Evolutionary conservation across 1,140 invertebrate species (phyloP).

Genomic region (Brachionus sp.): DNA sequence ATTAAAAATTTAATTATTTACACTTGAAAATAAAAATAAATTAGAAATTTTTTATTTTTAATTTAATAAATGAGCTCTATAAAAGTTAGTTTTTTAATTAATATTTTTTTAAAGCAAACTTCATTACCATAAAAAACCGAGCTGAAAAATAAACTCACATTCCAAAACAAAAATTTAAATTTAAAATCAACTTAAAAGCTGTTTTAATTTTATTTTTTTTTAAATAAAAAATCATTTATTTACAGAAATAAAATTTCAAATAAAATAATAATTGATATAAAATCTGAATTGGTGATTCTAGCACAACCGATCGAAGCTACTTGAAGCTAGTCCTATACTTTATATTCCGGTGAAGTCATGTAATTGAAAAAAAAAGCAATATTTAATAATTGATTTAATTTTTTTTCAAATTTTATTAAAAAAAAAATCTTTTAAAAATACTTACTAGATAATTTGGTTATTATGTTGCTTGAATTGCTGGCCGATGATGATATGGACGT

Average conservation of each 20-base stretch:
- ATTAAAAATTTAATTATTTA: too few species aligned
- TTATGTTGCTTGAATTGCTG: not conserved
- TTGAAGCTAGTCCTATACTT: slow-evolving; percentile 43
- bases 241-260: not conserved
- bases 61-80: not conserved
- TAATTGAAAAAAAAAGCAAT: slow-evolving; percentile 11
- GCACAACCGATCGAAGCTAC: not conserved
- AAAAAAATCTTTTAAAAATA: not conserved
- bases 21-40: too few species aligned
- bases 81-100: not conserved
- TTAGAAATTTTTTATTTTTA: too few species aligned
- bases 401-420: not conserved
- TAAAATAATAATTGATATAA: not conserved
- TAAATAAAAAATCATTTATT: not conserved
- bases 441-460: slow-evolving; percentile 19
- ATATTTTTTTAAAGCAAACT: not conserved
- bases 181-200: not conserved
- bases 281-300: not conserved
- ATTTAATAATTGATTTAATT: slow-evolving; percentile 4
- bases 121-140: not conserved
- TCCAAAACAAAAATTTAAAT: not conserved
- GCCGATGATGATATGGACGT: slow-evolving; percentile 10
- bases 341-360: slow-evolving; percentile 38
- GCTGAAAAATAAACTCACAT: not conserved
- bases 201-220: not conserved